Evolutionary conservation across 2,797 vertebrate species (phyloP).

Genomic region (Pseudochromis fuscus): DNA sequence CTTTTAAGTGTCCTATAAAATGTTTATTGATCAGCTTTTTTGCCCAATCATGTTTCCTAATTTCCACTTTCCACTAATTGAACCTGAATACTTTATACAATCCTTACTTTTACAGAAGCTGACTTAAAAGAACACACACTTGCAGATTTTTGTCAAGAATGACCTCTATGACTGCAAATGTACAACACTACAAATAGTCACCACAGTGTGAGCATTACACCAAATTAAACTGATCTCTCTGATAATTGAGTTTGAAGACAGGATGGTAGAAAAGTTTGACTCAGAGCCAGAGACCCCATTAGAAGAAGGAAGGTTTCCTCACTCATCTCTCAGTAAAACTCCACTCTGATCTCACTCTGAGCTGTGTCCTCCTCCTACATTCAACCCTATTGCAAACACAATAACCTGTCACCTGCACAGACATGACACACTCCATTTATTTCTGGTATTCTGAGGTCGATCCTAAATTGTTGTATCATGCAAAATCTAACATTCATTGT

Average conservation of each 20-base stretch:
- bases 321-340: slow-evolving; percentile 37
- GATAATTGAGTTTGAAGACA: slow-evolving; percentile 39
- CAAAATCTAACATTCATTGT: no score
- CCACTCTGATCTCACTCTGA: slow-evolving; percentile 35
- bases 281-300: slow-evolving; percentile 62
- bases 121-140: background rate
- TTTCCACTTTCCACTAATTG: no score
- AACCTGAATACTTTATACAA: no score
- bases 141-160: background rate
- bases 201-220: slow-evolving; percentile 17
- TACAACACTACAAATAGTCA: slow-evolving; percentile 24
- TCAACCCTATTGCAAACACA: slow-evolving; percentile 36
- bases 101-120: background rate
- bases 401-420: slow-evolving; percentile 32
- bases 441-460: background rate
- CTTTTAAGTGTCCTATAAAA: no score
- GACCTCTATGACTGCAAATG: slow-evolving; percentile 6
- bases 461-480: no score
- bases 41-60: background rate
- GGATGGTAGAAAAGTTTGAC: slow-evolving; percentile 42
- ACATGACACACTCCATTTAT: background rate
- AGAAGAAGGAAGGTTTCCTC: slow-evolving; percentile 40
- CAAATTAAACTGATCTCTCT: slow-evolving; percentile 34
- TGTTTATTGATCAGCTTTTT: background rate
- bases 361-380: slow-evolving; percentile 35